phyloP scores from a whole-genome alignment of 2,113 vertebrate genomes.

The Clinocottus analis region DNA sequence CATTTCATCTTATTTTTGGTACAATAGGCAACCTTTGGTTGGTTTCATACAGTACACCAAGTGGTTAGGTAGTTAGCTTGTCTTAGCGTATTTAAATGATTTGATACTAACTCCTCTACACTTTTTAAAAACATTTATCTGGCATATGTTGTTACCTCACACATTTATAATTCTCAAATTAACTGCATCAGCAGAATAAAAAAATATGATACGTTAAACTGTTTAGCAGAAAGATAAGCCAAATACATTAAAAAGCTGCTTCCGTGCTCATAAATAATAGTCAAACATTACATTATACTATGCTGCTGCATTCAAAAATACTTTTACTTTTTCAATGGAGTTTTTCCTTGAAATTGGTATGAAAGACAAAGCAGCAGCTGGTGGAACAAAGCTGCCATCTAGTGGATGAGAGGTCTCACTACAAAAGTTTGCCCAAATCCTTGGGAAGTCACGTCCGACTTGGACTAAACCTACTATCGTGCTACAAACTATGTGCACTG shows the following conservation, averaged over 20 bases:
- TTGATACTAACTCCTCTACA: background rate
- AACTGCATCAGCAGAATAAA: background rate
- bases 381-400: conserved; percentile 56
- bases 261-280: background rate
- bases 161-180: background rate
- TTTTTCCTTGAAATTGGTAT: background rate
- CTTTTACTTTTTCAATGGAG: background rate
- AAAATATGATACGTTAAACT: background rate
- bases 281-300: background rate
- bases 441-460: conserved; percentile 29
- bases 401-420: conserved; percentile 42
- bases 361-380: background rate
- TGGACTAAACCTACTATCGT: background rate
- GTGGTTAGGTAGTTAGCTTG: background rate
- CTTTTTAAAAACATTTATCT: background rate
- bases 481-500: background rate
- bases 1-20: background rate
- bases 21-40: background rate
- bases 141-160: background rate
- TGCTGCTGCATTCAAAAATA: background rate
- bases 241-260: background rate
- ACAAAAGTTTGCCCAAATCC: conserved; percentile 17
- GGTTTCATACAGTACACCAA: background rate
- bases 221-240: background rate
- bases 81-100: background rate